Percentiles rank a stretch among this genome's conserved stretches.
phyloP scores from a whole-genome alignment of 2,888 invertebrate genomes.

The Drosophila fulvimacula region DNA sequence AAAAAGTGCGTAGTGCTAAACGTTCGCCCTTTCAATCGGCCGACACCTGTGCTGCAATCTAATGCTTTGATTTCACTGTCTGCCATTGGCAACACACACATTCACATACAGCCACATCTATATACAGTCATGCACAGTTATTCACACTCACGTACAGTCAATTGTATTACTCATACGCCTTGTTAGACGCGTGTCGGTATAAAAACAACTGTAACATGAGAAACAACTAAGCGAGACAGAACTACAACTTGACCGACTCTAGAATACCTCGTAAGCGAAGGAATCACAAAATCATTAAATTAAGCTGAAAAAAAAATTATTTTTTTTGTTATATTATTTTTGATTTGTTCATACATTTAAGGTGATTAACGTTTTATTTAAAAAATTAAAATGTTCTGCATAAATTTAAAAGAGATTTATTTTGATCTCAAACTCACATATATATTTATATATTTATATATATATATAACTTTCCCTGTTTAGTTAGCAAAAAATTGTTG shows the following conservation, averaged over 20 bases:
- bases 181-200: conserved; percentile 23
- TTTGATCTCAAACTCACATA: background rate
- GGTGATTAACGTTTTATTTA: no score
- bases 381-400: no score
- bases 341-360: no score
- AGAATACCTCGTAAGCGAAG: background rate
- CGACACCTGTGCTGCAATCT: conserved; percentile 33
- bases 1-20: conserved; percentile 8
- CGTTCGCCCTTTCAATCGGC: conserved; percentile 5
- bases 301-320: no score
- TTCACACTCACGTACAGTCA: conserved; percentile 18
- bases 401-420: no score
- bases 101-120: background rate
- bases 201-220: conserved; percentile 4
- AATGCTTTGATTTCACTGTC: conserved; percentile 36
- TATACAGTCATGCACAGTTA: background rate
- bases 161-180: conserved; percentile 69
- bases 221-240: background rate
- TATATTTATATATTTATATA: background rate
- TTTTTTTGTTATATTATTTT: no score
- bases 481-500: no score
- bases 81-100: conserved; percentile 17
- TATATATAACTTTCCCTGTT: background rate
- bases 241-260: background rate
- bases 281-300: no score